Evolutionary conservation across 2,113 vertebrate genomes (phyloP).

Genomic region (Crotalus horridus): DNA sequence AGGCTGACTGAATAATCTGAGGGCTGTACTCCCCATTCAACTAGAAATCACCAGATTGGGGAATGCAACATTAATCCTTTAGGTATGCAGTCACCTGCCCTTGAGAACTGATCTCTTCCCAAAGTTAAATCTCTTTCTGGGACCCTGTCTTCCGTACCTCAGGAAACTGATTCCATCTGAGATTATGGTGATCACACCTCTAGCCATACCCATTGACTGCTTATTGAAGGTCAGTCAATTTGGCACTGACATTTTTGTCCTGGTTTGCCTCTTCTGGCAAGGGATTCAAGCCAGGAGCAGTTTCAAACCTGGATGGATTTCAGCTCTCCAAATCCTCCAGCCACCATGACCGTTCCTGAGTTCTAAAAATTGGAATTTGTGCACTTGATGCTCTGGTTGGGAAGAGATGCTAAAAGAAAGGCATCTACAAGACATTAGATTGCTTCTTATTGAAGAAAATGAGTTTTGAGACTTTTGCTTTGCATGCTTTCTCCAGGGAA

Average conservation of each 20-base stretch:
- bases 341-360: not conserved
- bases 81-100: not conserved
- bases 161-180: not conserved
- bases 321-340: not conserved
- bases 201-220: not conserved
- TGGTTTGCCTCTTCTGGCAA: too few relatives aligned
- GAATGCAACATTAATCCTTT: not conserved
- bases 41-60: not conserved
- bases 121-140: not conserved
- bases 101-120: not conserved
- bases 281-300: not conserved
- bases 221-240: not conserved
- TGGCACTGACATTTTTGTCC: not conserved
- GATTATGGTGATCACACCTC: not conserved
- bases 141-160: not conserved
- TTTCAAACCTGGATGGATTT: not conserved
- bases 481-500: conserved; percentile 7
- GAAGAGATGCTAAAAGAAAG: not conserved
- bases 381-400: not conserved
- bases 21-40: not conserved
- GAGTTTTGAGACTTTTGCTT: not conserved
- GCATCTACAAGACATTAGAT: not conserved
- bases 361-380: not conserved
- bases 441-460: not conserved
- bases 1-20: not conserved